Evolutionary conservation across 2,888 invertebrate species (phyloP).

Genomic region (Hypomecis atomaria): DNA sequence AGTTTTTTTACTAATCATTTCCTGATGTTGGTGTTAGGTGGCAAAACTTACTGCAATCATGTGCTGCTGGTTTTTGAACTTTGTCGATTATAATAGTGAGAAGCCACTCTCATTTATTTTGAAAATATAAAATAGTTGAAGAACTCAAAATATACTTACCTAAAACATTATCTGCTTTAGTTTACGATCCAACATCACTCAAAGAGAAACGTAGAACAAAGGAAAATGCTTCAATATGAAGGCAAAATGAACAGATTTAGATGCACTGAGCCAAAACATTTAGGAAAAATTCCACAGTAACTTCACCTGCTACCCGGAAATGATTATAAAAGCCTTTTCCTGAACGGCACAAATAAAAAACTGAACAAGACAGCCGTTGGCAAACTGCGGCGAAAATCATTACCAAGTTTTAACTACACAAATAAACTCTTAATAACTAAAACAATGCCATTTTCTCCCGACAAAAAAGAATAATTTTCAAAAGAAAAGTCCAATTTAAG

Average conservation of each 20-base stretch:
- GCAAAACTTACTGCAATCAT: no score
- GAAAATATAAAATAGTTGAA: no score
- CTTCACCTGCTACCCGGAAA: conserved; percentile 41
- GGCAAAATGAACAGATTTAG: conserved; percentile 32
- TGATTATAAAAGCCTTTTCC: conserved; percentile 41
- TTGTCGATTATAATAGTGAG: no score
- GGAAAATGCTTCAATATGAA: conserved; percentile 28
- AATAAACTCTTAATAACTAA: conserved; percentile 63
- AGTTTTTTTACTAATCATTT: no score
- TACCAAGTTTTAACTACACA: conserved; percentile 61
- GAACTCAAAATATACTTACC: no score
- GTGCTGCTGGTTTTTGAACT: no score
- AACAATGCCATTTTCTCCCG: conserved; percentile 55
- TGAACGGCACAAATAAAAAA: conserved; percentile 22
- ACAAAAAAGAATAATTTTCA: conserved; percentile 61
- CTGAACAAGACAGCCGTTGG: conserved; percentile 39
- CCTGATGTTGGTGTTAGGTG: no score
- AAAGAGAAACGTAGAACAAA: conserved; percentile 1
- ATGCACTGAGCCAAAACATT: conserved; percentile 44
- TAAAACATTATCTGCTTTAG: not conserved
- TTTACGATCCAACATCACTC: conserved; percentile 10
- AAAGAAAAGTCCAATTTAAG: conserved; percentile 76
- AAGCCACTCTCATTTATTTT: no score
- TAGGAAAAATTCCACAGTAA: conserved; percentile 35
- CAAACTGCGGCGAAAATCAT: conserved; percentile 52